Evolutionary conservation across 2,888 invertebrate genomes (phyloP).

Genomic region (Caradrina clavipalpis): DNA sequence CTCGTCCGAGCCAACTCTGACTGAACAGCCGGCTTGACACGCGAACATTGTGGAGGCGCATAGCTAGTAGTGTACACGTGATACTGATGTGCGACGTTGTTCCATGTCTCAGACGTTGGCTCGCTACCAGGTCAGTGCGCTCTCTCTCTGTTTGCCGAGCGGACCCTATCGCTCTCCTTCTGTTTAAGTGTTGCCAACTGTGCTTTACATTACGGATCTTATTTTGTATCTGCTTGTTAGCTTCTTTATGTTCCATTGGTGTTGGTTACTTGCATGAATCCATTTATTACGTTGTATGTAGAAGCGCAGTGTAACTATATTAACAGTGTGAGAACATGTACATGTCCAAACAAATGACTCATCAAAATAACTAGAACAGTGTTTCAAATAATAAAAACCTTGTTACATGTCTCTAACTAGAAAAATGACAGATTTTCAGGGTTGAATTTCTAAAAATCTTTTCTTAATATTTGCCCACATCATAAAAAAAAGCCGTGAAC

Average conservation of each 20-base stretch:
- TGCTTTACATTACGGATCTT: neutral
- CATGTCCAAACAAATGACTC: no score
- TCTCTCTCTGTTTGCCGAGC: slow-evolving; percentile 11
- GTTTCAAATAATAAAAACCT: no score
- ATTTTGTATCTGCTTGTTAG: slow-evolving; percentile 28
- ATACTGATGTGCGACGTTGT: slow-evolving; percentile 64
- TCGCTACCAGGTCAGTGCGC: slow-evolving; percentile 84
- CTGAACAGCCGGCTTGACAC: no score
- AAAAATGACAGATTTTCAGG: no score
- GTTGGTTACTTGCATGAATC: slow-evolving; percentile 31
- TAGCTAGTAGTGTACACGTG: neutral
- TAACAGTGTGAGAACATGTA: neutral
- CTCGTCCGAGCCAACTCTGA: no score
- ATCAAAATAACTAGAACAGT: no score
- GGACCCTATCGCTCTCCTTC: neutral
- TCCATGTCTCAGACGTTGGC: slow-evolving; percentile 87
- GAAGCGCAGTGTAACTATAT: slow-evolving; percentile 14
- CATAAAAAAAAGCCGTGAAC: no score
- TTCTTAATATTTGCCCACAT: no score
- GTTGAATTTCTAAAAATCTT: no score
- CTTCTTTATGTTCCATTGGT: slow-evolving; percentile 1
- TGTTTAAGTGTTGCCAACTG: slow-evolving; percentile 15
- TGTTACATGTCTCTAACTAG: no score
- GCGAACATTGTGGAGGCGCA: no score
- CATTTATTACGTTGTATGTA: neutral